Percentiles rank a stretch among this genome's conserved stretches.
Evolutionary conservation across 2,113 vertebrate genomes (phyloP).

Genomic region (Alectura lathami): DNA sequence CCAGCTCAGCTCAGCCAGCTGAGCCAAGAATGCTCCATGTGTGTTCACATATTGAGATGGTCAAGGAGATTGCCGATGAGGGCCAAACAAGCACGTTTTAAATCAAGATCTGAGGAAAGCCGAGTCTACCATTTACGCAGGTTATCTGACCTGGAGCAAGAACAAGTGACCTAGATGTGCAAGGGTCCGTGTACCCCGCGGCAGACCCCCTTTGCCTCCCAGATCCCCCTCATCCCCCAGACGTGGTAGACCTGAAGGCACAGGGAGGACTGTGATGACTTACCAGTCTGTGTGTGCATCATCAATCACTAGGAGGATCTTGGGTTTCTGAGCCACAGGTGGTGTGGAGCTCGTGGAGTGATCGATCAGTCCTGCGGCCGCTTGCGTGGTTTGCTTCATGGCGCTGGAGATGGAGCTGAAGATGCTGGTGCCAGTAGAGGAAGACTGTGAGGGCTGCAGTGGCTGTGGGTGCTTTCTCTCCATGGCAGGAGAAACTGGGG

Average conservation of each 20-base stretch:
- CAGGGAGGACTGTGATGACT: not conserved
- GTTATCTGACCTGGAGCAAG: accelerated
- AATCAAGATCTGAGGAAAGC: not conserved
- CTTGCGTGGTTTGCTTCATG: slow-evolving; percentile 84
- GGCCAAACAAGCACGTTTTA: not conserved
- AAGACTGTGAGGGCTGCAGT: slow-evolving; percentile 60
- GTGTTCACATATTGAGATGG: not conserved
- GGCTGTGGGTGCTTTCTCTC: slow-evolving; percentile 83
- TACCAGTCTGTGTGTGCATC: slow-evolving; percentile 94
- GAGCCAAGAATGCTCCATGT: not conserved
- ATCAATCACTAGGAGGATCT: slow-evolving; percentile 89
- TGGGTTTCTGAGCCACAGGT: slow-evolving; percentile 83
- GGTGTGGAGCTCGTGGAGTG: slow-evolving; percentile 51
- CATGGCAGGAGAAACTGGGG: slow-evolving; percentile 83
- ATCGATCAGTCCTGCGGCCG: slow-evolving; percentile 79
- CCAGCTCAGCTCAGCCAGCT: not conserved
- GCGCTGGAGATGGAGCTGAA: slow-evolving; percentile 96
- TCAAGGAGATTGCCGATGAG: not conserved
- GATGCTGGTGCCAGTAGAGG: slow-evolving; percentile 80
- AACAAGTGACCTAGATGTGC: not conserved
- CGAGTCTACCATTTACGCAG: not conserved
- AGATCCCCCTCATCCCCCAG: not conserved
- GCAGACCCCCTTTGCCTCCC: accelerated
- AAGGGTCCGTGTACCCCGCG: accelerated
- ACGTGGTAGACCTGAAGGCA: not conserved